phyloP scores from a whole-genome alignment of 2,797 vertebrate species.

The Trichosurus vulpecula region DNA sequence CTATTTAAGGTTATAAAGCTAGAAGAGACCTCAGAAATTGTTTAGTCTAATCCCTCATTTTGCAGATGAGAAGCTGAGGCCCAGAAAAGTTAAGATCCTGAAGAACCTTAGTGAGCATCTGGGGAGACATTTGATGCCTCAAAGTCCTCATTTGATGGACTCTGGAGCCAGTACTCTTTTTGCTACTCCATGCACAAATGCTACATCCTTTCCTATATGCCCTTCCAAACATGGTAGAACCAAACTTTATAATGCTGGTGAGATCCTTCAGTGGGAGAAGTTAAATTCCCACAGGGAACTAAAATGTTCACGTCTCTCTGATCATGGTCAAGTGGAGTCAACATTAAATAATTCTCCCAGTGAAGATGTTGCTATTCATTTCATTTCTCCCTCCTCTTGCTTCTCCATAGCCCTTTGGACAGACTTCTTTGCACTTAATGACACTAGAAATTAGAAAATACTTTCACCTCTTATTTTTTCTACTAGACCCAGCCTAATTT shows the following conservation, averaged over 20 bases:
- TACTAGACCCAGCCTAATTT: not conserved
- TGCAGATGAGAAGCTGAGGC: not conserved
- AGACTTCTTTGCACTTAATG: not conserved
- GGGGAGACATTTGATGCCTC: not conserved
- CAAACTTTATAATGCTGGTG: slow-evolving; percentile 13
- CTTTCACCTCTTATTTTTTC: not conserved
- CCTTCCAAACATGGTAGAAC: slow-evolving; percentile 11
- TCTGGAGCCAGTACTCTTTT: not conserved
- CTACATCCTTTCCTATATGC: not conserved
- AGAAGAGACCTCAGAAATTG: not conserved
- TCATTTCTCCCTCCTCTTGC: not conserved
- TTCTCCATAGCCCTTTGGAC: not conserved
- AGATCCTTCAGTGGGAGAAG: slow-evolving; percentile 9
- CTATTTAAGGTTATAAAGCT: not conserved
- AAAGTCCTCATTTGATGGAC: not conserved
- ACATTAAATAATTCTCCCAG: slow-evolving; percentile 24
- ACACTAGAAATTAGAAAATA: not conserved
- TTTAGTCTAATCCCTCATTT: not conserved
- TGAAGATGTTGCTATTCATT: not conserved
- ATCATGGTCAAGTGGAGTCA: slow-evolving; percentile 45
- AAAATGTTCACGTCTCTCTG: slow-evolving; percentile 22
- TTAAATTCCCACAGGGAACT: slow-evolving; percentile 7
- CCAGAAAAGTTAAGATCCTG: not conserved
- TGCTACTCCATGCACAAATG: not conserved
- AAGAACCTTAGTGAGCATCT: not conserved